Percentiles rank a stretch among this genome's conserved stretches.
Evolutionary conservation across 2,797 vertebrate genomes (phyloP).

Genomic region (Xenopus petersii): DNA sequence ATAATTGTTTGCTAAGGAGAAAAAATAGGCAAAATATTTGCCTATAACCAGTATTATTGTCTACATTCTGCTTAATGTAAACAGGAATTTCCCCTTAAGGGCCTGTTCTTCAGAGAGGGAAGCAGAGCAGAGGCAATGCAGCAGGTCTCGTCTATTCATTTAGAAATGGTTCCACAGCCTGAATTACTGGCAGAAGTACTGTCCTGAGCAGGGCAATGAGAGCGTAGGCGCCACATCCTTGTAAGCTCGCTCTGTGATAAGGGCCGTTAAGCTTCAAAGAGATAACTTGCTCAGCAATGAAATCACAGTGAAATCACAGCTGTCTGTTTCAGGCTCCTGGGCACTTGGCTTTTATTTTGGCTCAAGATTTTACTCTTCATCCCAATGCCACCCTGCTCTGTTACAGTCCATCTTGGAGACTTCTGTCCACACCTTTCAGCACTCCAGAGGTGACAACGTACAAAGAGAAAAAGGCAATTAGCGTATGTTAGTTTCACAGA

Average conservation of each 20-base stretch:
- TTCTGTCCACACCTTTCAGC: conserved; percentile 39
- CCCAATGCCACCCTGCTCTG: conserved; percentile 1
- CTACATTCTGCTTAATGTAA: too few species aligned
- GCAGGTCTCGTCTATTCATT: neutral
- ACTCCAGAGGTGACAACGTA: conserved; percentile 28
- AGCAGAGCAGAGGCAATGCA: neutral
- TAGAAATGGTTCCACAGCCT: neutral
- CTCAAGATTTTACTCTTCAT: conserved; percentile 16
- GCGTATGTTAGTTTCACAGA: neutral
- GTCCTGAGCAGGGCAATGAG: conserved; percentile 23
- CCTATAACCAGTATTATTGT: too few species aligned
- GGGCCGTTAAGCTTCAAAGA: conserved; percentile 45
- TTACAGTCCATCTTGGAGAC: conserved; percentile 32
- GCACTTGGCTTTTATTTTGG: conserved; percentile 35
- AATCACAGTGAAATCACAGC: conserved; percentile 39
- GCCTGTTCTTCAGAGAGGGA: too few species aligned
- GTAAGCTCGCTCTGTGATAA: conserved; percentile 28
- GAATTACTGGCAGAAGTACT: neutral
- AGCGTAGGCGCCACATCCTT: conserved; percentile 34
- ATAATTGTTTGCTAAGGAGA: too few species aligned
- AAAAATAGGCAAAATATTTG: too few species aligned
- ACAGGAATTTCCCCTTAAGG: too few species aligned
- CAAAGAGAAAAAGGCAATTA: conserved; percentile 23
- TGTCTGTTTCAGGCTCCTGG: conserved; percentile 12
- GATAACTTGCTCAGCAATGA: conserved; percentile 38